These are phyloP conservation scores for Drosophila hamatofila DNA, from an alignment of 2,888 invertebrate species.

Conservation along the genomic window DNA sequence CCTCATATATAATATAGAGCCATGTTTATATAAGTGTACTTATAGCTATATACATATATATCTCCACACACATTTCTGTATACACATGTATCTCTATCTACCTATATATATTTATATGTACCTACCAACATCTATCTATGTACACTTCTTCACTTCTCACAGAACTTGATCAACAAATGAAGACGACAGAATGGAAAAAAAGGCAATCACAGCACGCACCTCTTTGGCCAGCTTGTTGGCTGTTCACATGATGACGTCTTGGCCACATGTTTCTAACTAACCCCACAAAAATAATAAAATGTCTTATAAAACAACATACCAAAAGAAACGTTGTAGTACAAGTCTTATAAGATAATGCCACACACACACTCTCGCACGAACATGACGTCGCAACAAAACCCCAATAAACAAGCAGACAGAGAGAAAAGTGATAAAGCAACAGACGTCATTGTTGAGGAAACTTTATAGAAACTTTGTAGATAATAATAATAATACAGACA, in stretches of 20 bases:
- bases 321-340: not conserved
- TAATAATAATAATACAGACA: constrained; percentile 32
- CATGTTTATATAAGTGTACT: too few species aligned
- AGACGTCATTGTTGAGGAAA: constrained; percentile 59
- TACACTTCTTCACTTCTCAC: constrained; percentile 8
- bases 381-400: constrained; percentile 56
- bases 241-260: constrained; percentile 35
- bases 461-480: constrained; percentile 25
- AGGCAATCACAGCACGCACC: constrained; percentile 19
- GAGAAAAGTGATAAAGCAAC: constrained; percentile 35
- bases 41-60: too few species aligned
- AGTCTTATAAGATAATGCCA: constrained; percentile 21
- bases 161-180: constrained; percentile 1
- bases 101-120: not conserved
- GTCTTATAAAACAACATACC: constrained; percentile 10
- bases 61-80: too few species aligned
- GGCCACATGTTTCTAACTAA: constrained; percentile 30
- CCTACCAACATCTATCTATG: not conserved
- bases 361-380: not conserved
- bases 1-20: too few species aligned
- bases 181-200: not conserved
- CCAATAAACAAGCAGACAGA: constrained; percentile 41
- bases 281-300: constrained; percentile 2
- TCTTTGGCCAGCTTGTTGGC: not conserved
- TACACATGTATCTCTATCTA: not conserved